Conservation (phyloP, 2,113 vertebrate genomes). For the Columbina picui region DNA sequence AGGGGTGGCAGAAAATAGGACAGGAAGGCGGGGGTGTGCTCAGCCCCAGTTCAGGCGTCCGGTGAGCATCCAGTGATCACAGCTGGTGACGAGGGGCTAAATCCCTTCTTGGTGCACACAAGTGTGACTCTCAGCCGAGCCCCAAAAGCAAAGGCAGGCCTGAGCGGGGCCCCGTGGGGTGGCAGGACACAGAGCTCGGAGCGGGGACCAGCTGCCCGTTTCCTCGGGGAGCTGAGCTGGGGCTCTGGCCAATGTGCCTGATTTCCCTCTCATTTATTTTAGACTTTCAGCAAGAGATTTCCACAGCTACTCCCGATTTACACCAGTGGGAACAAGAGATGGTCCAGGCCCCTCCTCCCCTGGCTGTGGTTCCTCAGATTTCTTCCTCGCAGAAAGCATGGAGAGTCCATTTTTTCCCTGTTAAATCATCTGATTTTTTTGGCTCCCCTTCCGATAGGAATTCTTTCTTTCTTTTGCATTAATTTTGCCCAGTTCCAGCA, state of each 20-base stretch:
- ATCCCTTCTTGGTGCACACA: background rate
- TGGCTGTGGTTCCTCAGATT: constrained; percentile 41
- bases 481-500: constrained; percentile 54
- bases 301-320: constrained; percentile 45
- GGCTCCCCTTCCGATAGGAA: constrained; percentile 29
- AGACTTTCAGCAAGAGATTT: constrained; percentile 47
- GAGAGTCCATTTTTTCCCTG: constrained; percentile 59
- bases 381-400: constrained; percentile 14
- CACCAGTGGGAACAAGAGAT: constrained; percentile 4
- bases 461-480: constrained; percentile 54
- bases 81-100: background rate
- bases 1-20: background rate
- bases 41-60: background rate
- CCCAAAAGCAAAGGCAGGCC: background rate
- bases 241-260: background rate
- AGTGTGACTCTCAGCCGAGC: background rate
- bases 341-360: constrained; percentile 31
- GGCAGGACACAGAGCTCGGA: background rate
- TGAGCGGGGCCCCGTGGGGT: background rate
- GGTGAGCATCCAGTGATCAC: background rate
- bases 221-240: background rate
- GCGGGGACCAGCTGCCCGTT: background rate
- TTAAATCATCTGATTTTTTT: constrained; percentile 70
- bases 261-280: constrained; percentile 38
- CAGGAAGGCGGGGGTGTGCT: background rate